Conservation (phyloP, 2,888 invertebrate genomes). For the Beris chalybata region DNA sequence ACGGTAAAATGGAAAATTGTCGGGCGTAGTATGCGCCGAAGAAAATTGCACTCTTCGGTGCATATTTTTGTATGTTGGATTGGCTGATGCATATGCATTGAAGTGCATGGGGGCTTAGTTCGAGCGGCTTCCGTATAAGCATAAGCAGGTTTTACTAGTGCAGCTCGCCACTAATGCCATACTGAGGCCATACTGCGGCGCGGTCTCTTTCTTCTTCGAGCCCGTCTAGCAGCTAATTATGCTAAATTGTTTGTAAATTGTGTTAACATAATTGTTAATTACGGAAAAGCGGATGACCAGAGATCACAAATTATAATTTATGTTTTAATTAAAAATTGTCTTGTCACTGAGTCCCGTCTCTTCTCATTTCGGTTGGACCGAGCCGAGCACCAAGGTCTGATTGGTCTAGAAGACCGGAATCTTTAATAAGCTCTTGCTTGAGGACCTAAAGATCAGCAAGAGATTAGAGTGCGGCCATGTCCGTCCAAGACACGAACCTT, state of each 20-base stretch:
- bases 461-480: no score
- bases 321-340: slow-evolving; percentile 36
- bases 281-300: slow-evolving; percentile 24
- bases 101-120: not conserved
- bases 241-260: slow-evolving; percentile 39
- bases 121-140: not conserved
- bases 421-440: not conserved
- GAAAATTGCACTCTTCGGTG: slow-evolving; percentile 30
- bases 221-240: slow-evolving; percentile 33
- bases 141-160: not conserved
- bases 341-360: not conserved
- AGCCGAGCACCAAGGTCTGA: not conserved
- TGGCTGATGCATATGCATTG: not conserved
- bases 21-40: slow-evolving; percentile 6
- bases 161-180: not conserved
- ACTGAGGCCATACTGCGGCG: slow-evolving; percentile 13
- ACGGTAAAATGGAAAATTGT: slow-evolving; percentile 10
- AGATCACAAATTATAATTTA: slow-evolving; percentile 34
- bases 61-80: not conserved
- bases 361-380: no score
- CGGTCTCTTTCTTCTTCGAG: slow-evolving; percentile 35
- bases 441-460: not conserved
- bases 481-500: no score
- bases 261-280: slow-evolving; percentile 40
- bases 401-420: no score